Conservation (phyloP, 2,797 vertebrate genomes). For the Botia almorhae region DNA sequence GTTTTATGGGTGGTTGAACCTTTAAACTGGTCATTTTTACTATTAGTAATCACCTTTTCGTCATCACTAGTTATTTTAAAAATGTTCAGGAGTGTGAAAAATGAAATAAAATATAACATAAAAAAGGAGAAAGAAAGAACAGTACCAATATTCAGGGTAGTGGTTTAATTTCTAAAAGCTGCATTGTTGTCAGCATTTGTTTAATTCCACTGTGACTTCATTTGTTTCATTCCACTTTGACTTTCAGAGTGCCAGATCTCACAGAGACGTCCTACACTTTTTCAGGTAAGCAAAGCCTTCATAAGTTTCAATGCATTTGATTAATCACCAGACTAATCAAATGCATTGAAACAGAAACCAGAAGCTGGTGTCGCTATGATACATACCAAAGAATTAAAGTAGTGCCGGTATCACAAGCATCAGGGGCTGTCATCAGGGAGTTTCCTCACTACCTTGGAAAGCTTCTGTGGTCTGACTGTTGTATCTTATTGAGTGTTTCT, state of each 20-base stretch:
- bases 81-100: not conserved
- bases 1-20: not conserved
- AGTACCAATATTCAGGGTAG: too few species aligned
- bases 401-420: not conserved
- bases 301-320: not conserved
- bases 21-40: not conserved
- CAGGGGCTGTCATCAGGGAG: conserved; percentile 35
- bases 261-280: conserved; percentile 61
- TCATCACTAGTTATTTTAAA: not conserved
- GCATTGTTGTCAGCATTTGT: not conserved
- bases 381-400: not conserved
- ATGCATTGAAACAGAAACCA: too few species aligned
- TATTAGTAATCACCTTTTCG: not conserved
- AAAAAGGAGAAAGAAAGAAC: too few species aligned
- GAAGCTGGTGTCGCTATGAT: not conserved
- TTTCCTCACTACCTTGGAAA: conserved; percentile 33
- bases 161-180: too few species aligned
- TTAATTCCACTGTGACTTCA: too few species aligned
- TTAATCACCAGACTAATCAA: too few species aligned
- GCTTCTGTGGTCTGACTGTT: conserved; percentile 1
- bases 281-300: conserved; percentile 57
- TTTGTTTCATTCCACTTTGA: not conserved
- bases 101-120: not conserved
- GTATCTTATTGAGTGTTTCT: conserved; percentile 2
- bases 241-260: conserved; percentile 58